Conservation (phyloP, 2,113 vertebrate species). For the Scomber scombrus region DNA sequence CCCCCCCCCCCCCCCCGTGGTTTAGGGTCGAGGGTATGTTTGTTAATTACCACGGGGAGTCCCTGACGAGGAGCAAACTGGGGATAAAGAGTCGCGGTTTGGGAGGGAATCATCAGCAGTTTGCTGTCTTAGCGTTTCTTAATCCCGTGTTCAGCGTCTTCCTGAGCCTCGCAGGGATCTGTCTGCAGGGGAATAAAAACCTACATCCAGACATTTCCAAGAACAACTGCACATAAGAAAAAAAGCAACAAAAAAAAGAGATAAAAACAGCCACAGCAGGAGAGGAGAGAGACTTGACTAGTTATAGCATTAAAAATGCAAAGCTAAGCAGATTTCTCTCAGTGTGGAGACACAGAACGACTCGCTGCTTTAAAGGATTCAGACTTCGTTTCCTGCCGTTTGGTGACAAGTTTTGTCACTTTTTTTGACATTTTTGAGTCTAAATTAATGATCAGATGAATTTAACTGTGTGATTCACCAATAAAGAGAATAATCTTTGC, state of each 20-base stretch:
- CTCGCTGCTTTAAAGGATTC: no score
- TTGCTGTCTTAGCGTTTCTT: constrained; percentile 54
- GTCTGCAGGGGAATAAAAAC: constrained; percentile 33
- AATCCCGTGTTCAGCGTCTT: constrained; percentile 52
- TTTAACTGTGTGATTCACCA: no score
- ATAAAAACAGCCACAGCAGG: background rate
- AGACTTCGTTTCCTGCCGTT: no score
- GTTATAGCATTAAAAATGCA: background rate
- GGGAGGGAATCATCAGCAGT: constrained; percentile 42
- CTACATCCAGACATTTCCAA: constrained; percentile 37
- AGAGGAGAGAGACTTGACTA: background rate
- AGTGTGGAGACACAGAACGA: background rate
- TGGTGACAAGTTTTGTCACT: background rate
- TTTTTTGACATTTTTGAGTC: no score
- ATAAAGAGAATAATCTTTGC: no score
- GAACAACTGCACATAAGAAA: constrained; percentile 12
- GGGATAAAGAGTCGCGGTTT: constrained; percentile 34
- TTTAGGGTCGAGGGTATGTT: constrained; percentile 21
- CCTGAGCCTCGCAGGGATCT: constrained; percentile 18
- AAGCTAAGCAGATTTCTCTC: constrained; percentile 9
- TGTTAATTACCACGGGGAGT: constrained; percentile 38
- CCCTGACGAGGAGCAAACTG: constrained; percentile 40
- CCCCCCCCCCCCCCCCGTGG: constrained; percentile 9
- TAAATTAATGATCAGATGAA: no score
- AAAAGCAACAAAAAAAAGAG: constrained; percentile 10